These are phyloP conservation scores for Procavia capensis DNA, from an alignment of 2,113 vertebrate genomes.

Conservation along the genomic window DNA sequence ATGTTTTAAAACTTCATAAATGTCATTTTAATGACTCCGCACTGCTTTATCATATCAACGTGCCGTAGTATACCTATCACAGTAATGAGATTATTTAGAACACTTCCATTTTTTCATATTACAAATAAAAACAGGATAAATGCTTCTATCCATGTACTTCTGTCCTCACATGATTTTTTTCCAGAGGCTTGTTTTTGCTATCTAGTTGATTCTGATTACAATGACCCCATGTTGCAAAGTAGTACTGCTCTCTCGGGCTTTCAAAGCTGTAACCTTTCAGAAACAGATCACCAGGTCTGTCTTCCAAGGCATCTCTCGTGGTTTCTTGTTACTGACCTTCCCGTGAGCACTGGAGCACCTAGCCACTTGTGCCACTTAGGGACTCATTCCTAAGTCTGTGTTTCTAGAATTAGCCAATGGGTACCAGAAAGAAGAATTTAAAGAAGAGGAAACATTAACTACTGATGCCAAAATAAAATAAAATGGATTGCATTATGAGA, in stretches of 20 bases:
- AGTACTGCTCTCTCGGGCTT: neutral
- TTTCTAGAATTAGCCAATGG: neutral
- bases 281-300: neutral
- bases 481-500: neutral
- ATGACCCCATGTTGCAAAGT: neutral
- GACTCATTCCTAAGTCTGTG: neutral
- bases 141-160: neutral
- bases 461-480: neutral
- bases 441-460: constrained; percentile 30
- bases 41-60: neutral
- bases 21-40: constrained; percentile 27
- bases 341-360: neutral
- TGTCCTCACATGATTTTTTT: neutral
- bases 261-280: neutral
- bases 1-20: constrained; percentile 19
- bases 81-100: constrained; percentile 21
- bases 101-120: neutral
- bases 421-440: neutral
- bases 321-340: neutral
- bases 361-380: neutral
- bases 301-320: neutral
- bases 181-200: neutral
- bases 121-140: constrained; percentile 14
- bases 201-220: neutral
- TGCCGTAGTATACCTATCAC: neutral